Evolutionary conservation across 2,113 vertebrate genomes (phyloP).

Genomic region (Cnemophilus loriae): DNA sequence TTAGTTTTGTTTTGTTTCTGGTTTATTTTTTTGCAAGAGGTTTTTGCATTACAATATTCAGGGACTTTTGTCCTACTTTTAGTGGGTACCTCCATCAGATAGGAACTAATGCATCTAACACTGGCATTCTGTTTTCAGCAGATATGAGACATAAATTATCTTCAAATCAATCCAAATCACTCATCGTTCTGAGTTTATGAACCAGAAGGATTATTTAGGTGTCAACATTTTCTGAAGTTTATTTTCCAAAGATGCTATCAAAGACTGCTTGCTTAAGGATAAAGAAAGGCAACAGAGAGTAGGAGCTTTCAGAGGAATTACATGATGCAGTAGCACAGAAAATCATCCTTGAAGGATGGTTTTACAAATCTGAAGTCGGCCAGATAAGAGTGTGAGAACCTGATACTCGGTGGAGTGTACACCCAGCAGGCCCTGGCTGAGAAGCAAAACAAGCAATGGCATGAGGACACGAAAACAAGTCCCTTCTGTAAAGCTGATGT

Average conservation of each 20-base stretch:
- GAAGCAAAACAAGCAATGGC: background rate
- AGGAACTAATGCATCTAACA: background rate
- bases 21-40: background rate
- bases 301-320: background rate
- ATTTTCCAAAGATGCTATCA: background rate
- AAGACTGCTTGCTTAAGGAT: background rate
- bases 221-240: background rate
- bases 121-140: background rate
- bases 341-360: background rate
- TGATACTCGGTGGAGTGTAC: fast-evolving
- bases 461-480: background rate
- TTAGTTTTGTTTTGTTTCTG: no score
- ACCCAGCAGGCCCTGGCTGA: background rate
- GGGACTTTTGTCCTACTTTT: background rate
- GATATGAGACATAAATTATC: background rate
- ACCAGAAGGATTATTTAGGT: background rate
- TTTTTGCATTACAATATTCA: background rate
- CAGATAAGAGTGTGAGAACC: background rate
- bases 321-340: background rate
- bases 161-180: background rate
- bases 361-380: background rate
- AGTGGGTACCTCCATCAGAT: background rate
- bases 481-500: background rate
- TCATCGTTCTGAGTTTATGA: background rate
- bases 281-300: background rate